Base-by-base conservation (phyloP, 2,888 invertebrate species). In the Lithophane ornitopus region DNA sequence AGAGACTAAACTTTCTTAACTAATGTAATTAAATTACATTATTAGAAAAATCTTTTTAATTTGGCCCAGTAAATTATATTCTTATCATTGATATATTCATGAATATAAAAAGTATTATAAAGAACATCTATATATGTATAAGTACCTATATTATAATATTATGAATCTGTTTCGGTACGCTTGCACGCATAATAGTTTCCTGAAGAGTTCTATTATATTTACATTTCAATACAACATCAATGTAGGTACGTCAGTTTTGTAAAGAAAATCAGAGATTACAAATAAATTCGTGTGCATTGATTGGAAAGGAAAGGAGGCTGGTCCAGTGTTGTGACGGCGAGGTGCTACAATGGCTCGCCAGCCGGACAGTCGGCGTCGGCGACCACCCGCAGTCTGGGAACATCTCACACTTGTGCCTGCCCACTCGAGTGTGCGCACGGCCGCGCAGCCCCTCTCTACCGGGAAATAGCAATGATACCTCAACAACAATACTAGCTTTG, bases 341-440 rank as follows among this genome's bases (percentile, higher is more conserved):
- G 89, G 91, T 87, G 92, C 89, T 86, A 93, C 92, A 93, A 92
- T 91, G 85, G 89, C 69, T 68, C 63, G 81, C 74, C 67, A 69
- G 76, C 77, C 77, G 80, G 77, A 19, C 78, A 34, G 76, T 52
- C 56, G 49, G 39, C 63, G 22, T 16, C 56, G 78, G 70, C 91
- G 95, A 94, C 95, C 96, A 95, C 95, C 96, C 96, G 95, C 93
- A 91, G 94, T 77, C 88, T 89, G 89, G 85, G 90, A 90, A 86
- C 88, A 83, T 83, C 88, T 82, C 87, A 78, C 89, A 90, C 91
- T 93, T 92, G 90, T 92, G 86, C 69, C 84, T 74, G 88, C 74
- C 89, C 92, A 94, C 93, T 96, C 94, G 91, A 93, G 91, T 94
- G 95, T 93, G 94, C 94, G 89, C 85, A 78, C 87, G 89, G 87